Base-by-base conservation (phyloP, 2,113 vertebrate species). In the Bubo blakistoni region DNA sequence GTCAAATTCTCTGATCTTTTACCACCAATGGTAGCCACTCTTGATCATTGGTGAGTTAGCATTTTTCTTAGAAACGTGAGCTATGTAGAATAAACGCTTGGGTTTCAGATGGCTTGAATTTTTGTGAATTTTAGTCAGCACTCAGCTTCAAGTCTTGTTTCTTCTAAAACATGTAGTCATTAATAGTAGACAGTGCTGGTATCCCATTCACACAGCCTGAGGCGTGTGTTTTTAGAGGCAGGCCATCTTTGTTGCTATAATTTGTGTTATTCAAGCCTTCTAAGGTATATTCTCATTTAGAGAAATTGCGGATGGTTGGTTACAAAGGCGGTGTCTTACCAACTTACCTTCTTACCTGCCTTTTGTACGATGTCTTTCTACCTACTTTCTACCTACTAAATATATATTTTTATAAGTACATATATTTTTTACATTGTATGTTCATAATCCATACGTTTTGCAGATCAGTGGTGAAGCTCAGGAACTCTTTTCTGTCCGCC, bases 381-480 rank as follows among this genome's bases (percentile, higher is more conserved):
- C 25, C 21, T 55, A 0, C 40, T 16, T 36, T 30, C 15, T 3
- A 57, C 16, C 59, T 77, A 0, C 34, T 44, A 3, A 17, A 47
- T 3, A 1, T 0, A 0, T 26, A 0, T 58, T n/a, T 74, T 47
- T 87, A 10, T 9, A 34, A 42, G 29, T 12, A 0, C 30, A 1
- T 30, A 2, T 44, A 1, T 54, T 49, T 9, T 22, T 76, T 81
- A 16, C 17, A 0, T 6, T 82, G 57, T 61, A 44, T 87, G 15
- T 38, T 91, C 49, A 16, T 61, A 14, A 38, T 42, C 12, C 67
- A 0, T 79, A 3, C 96, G 49, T 91, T 77, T 78, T 97, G 82
- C 97, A 99, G 99, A 98, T 99, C 97, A 99, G 98, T 74, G 99
- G 99, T 3, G 99, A 99, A 95, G 99, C 99, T n/a, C 99, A 99